Base-by-base conservation (phyloP, 2,888 invertebrate species). In the Epinotia ramella region DNA sequence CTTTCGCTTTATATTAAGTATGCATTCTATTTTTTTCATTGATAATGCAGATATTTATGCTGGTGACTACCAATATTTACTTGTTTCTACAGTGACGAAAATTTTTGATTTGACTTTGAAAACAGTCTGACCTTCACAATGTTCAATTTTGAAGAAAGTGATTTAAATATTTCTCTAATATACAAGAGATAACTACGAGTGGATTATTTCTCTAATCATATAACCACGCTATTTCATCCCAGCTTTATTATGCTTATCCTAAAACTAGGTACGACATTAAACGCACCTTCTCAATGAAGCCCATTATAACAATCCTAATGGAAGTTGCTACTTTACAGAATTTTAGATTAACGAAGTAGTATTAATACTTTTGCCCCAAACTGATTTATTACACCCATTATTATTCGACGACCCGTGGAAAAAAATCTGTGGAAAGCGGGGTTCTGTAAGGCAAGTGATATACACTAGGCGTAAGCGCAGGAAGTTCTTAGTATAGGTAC, bases 261-360 rank as follows among this genome's bases (percentile, higher is more conserved):
- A 6, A 46, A 57, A 69, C 6, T 56, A 40, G 16, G 53, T 24
- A 28, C 24, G 24, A 3, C 53, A 66, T 65, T 69, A 69, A 63
- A 64, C 63, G 57, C 69, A 69, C 73, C 73, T 73, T 59, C 28
- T 24, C 53, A 18, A 60, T 49, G 57, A 66, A 56, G n/a, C 53
- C 62, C 62, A 40, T 60, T 49, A 46, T 20, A 33, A 20, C 53
- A 13, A 40, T 44, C 67, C 20, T 62, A 73, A 73, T 62, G 62
- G 60, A 64, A 60, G 49, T 73, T 73, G 3, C 24, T 44, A 63
- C 67, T 68, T 73, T 65, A 46, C 65, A 53, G 46, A 62, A 62
- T 68, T 73, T 73, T 56, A 62, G 59, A 67, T 73, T 67, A 73
- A 67, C 40, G 67, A 67, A 67, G 73, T 73, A 73, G 62, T 67